Evolutionary conservation across 2,113 vertebrate species (phyloP).

Genomic region (Melospiza melodia): DNA sequence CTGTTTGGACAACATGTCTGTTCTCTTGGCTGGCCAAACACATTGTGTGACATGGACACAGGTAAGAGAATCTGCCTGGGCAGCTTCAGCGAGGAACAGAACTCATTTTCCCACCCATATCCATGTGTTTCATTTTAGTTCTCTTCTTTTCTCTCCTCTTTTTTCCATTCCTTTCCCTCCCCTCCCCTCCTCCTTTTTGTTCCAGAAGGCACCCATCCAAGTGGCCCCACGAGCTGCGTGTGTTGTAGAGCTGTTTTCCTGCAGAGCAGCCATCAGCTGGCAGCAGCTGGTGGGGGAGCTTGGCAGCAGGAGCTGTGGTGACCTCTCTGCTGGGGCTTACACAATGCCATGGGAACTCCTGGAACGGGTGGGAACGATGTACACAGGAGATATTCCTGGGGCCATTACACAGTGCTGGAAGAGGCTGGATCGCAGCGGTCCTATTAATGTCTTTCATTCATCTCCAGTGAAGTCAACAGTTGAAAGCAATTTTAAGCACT

Average conservation of each 20-base stretch:
- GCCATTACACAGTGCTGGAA: background rate
- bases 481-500: constrained; percentile 32
- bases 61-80: background rate
- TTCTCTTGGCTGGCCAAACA: background rate
- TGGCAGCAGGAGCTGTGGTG: background rate
- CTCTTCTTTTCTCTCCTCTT: background rate
- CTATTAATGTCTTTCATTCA: constrained; percentile 36
- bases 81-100: background rate
- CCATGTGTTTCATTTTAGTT: background rate
- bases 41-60: rapidly evolving
- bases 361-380: background rate
- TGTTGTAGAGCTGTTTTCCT: background rate
- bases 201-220: background rate
- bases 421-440: background rate
- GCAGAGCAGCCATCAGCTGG: background rate
- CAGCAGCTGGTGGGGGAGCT: background rate
- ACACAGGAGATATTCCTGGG: constrained; percentile 13
- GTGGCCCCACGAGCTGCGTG: background rate
- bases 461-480: constrained; percentile 40
- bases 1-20: background rate
- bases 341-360: background rate
- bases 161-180: background rate
- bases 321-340: background rate
- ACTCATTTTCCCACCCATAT: background rate
- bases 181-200: background rate